These are phyloP conservation scores for Lineus longissimus DNA, from an alignment of 1,140 invertebrate species.

Conservation along the genomic window DNA sequence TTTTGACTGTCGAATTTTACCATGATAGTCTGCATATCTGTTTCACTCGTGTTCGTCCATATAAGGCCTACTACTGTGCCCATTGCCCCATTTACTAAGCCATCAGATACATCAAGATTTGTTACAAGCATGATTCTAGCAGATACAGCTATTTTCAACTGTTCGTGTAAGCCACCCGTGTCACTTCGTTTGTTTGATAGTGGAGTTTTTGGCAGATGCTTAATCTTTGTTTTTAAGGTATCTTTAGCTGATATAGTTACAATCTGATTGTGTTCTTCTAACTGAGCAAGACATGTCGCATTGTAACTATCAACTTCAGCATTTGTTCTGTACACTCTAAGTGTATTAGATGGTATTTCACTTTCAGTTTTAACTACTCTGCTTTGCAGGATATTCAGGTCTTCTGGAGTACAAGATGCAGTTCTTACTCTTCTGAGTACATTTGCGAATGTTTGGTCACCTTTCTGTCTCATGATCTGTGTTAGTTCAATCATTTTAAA, in stretches of 20 bases:
- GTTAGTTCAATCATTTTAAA: not conserved
- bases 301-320: not conserved
- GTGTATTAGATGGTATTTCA: not conserved
- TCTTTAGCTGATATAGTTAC: not conserved
- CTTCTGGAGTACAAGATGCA: not conserved
- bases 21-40: not conserved
- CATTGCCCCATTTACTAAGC: too few relatives aligned
- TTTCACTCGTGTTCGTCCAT: not conserved
- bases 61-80: not conserved
- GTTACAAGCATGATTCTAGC: too few relatives aligned
- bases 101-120: too few relatives aligned
- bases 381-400: not conserved
- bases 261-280: not conserved
- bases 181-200: too few relatives aligned
- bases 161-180: too few relatives aligned
- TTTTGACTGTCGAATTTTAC: not conserved
- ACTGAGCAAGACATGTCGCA: not conserved
- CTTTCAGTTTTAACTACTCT: not conserved
- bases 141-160: too few relatives aligned
- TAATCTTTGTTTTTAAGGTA: not conserved
- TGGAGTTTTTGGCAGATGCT: too few relatives aligned
- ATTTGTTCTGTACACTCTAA: not conserved
- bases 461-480: not conserved
- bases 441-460: not conserved
- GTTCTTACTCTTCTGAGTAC: not conserved